phyloP scores from a whole-genome alignment of 2,113 vertebrate genomes.

The Macroglossus sobrinus region DNA sequence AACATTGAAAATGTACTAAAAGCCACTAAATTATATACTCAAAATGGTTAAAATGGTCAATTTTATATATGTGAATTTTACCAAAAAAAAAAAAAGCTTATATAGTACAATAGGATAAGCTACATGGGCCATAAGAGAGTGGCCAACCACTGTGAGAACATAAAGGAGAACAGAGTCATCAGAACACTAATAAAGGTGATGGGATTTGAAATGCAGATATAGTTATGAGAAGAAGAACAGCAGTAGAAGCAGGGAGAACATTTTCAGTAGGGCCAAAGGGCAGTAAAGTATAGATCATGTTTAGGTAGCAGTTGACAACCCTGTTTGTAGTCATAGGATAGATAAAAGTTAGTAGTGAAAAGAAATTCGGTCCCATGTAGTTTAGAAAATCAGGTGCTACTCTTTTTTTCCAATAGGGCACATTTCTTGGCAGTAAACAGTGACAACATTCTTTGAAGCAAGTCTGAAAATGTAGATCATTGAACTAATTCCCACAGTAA shows the following conservation, averaged over 20 bases:
- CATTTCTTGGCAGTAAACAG: not conserved
- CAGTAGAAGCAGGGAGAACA: not conserved
- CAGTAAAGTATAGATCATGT: not conserved
- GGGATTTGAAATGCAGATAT: not conserved
- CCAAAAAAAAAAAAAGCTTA: not conserved
- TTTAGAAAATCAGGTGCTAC: not conserved
- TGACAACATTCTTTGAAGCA: not conserved
- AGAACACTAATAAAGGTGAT: not conserved
- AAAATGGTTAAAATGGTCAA: not conserved
- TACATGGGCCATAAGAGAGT: not conserved
- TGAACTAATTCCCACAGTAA: conserved; percentile 59
- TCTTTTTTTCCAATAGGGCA: not conserved
- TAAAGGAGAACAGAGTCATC: not conserved
- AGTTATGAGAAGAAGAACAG: not conserved
- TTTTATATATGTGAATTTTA: not conserved
- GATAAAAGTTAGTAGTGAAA: not conserved
- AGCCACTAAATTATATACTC: not conserved
- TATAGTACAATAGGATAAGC: not conserved
- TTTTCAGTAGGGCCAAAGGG: not conserved
- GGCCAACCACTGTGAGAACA: not conserved
- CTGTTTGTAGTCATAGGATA: not conserved
- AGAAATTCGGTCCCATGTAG: not conserved
- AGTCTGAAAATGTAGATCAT: not conserved
- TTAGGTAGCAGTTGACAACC: not conserved
- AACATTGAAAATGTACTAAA: not conserved